phyloP scores from a whole-genome alignment of 2,888 invertebrate genomes.

The Brenthis hecate region DNA sequence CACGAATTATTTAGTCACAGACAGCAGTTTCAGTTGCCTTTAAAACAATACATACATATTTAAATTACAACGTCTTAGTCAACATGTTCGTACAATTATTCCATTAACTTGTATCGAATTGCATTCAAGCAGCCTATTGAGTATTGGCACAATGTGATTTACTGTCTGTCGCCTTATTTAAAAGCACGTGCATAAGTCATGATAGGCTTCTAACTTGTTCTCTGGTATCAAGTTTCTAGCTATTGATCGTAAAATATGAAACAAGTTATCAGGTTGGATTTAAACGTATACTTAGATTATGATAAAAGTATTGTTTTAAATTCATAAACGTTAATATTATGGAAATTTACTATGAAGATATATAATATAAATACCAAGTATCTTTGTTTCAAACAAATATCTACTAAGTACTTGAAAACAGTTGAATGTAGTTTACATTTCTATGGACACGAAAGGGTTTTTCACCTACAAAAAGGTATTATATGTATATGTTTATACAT shows the following conservation, averaged over 20 bases:
- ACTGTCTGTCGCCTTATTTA: constrained; percentile 40
- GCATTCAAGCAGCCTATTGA: constrained; percentile 28
- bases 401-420: no score
- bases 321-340: not conserved
- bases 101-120: constrained; percentile 26
- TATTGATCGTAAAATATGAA: not conserved
- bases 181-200: constrained; percentile 46
- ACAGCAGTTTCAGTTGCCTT: not conserved
- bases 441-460: no score
- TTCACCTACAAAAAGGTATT: no score
- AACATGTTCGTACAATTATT: constrained; percentile 21
- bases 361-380: no score
- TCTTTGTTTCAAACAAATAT: no score
- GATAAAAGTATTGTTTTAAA: not conserved
- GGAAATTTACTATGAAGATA: not conserved
- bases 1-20: not conserved
- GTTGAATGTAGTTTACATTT: no score
- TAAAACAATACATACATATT: constrained; percentile 18
- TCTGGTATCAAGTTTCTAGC: constrained; percentile 21
- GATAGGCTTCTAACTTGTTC: constrained; percentile 25
- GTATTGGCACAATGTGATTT: constrained; percentile 50
- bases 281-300: not conserved
- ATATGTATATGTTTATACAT: no score
- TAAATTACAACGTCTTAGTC: constrained; percentile 22
- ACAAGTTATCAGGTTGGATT: constrained; percentile 29